Evolutionary conservation across 35 echinoderm and acorn worm species (phyloP), one percentile per base, ranked within the genome.

Genomic region (Heliocidaris tuberculata): DNA sequence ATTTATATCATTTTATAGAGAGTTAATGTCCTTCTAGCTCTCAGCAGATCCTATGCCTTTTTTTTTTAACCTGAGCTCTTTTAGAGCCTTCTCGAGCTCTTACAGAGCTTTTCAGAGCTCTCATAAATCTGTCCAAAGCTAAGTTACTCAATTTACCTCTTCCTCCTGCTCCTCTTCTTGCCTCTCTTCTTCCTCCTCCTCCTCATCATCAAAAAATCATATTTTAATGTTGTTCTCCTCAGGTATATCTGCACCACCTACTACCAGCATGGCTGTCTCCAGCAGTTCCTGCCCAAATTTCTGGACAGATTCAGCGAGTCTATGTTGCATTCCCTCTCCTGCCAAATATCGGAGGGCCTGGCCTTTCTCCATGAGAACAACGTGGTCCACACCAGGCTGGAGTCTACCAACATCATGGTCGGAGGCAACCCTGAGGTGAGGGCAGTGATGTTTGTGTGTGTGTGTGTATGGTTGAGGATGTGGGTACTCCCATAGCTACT

Each of bases 161-260:
- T 42, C 35, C 35, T 42, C 35, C 35, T 42, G 1, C 35, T 42
- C 35, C 35, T 42, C 35, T 3, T 42, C 35, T 3, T 42, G 1
- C 35, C 3, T 3, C 35, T 42, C 35, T 3, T 42, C 3, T 3
- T 42, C 35, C 35, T 42, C 3, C 35, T 78, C 65, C 21, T n/a
- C 5, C 15, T 56, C 9, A 13, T 78, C 65, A 21, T 21, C 16
- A 6, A 35, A 42, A 47, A 47, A 31, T 19, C 31, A 30, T 86
- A 86, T 86, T 89, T 21, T 47, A 31, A n/a, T 42, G 2, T 42
- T 42, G 78, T 31, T 93, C 50, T 92, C 21, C 86, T 16, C 92
- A 98, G 97, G 85, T 98, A 96, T 56, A 85, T 98, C 13, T 98
- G 97, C 49, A 98, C 97, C 71, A 91, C 97, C 4, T 98, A 95